phyloP scores from a whole-genome alignment of 2,888 invertebrate genomes.

The Calameuta pallipes region DNA sequence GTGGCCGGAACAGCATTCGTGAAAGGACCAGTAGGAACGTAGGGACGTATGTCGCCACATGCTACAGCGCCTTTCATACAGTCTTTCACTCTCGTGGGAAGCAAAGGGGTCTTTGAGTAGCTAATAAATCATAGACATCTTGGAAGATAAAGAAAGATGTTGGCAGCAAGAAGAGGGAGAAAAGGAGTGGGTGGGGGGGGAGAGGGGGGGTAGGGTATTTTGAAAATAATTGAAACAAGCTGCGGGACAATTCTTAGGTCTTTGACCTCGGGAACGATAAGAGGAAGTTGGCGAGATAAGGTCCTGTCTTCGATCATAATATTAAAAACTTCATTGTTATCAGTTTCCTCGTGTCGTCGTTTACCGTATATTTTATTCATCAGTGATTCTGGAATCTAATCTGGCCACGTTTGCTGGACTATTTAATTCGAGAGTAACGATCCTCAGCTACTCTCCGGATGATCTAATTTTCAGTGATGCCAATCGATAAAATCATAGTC shows the following conservation, averaged over 20 bases:
- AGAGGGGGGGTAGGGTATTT: background rate
- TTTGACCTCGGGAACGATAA: background rate
- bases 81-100: background rate
- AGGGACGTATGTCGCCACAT: background rate
- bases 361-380: no score
- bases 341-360: background rate
- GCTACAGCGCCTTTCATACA: background rate
- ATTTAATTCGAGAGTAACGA: background rate
- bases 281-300: background rate
- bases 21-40: background rate
- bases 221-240: background rate
- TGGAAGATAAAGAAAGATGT: background rate
- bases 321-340: background rate
- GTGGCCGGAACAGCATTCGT: background rate
- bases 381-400: no score
- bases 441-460: background rate
- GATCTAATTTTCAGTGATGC: background rate
- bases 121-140: background rate
- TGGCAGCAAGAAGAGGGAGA: background rate
- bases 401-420: no score
- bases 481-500: background rate
- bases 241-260: background rate
- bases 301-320: no score
- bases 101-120: background rate
- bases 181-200: no score